These are phyloP conservation scores for Prinia subflava DNA, from an alignment of 2,113 vertebrate genomes.

Conservation along the genomic window DNA sequence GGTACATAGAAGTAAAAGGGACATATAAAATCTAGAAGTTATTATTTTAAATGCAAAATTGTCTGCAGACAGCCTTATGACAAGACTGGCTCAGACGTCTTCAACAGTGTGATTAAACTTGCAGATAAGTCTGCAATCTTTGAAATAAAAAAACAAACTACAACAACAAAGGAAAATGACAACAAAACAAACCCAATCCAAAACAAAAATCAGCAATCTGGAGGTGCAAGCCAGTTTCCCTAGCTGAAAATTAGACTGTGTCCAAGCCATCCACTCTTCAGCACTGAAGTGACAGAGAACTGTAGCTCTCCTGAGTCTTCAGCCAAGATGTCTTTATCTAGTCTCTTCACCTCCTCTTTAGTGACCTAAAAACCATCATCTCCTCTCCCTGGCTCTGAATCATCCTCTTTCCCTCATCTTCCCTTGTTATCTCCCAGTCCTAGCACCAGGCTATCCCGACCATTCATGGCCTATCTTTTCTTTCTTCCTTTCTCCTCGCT, in stretches of 20 bases:
- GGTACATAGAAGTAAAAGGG: not conserved
- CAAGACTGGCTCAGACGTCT: not conserved
- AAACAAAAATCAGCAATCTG: not conserved
- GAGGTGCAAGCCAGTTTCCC: not conserved
- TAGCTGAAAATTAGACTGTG: not conserved
- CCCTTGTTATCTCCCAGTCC: not conserved
- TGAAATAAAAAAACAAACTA: not conserved
- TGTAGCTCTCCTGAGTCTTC: not conserved
- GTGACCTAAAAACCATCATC: not conserved
- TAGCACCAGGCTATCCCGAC: accelerated
- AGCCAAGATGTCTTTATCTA: not conserved
- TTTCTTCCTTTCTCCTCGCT: not conserved
- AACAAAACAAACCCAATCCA: not conserved
- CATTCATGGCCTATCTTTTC: not conserved
- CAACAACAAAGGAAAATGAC: not conserved
- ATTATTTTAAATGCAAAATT: not conserved
- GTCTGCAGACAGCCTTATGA: not conserved
- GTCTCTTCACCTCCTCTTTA: not conserved
- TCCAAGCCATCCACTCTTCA: not conserved
- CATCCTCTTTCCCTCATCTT: not conserved
- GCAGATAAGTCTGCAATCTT: not conserved
- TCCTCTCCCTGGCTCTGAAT: not conserved
- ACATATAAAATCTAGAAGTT: not conserved
- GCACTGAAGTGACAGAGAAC: accelerated
- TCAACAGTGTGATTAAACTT: not conserved